Percentiles rank a stretch among this genome's conserved stretches.
Conservation (phyloP, 30 jellyfish, hydroid and myxozoan genomes). For the Calvadosia cruxmelitensis region DNA sequence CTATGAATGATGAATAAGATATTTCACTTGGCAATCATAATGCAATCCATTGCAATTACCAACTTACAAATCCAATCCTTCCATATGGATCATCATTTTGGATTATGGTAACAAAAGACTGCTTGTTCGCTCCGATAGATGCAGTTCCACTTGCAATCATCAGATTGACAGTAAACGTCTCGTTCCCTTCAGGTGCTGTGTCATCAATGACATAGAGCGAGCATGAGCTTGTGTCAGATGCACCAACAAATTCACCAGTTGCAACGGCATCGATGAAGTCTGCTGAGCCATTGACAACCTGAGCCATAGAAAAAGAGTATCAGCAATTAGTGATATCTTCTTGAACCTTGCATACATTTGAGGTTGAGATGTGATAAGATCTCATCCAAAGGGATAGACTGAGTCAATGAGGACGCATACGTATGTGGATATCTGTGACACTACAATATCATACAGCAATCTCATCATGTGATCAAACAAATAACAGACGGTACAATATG, state of each 20-base stretch:
- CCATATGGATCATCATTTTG: constrained; percentile 95
- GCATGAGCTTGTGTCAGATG: constrained; percentile 14
- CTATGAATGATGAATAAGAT: no score
- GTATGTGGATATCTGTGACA: neutral
- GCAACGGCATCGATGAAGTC: constrained; percentile 9
- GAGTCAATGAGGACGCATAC: no score
- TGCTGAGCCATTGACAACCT: constrained; percentile 2
- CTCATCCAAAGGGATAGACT: no score
- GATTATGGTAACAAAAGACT: constrained; percentile 43
- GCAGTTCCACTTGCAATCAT: constrained; percentile 19
- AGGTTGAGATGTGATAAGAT: no score
- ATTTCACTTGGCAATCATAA: no score
- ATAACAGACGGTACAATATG: no score
- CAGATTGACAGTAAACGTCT: constrained; percentile 41
- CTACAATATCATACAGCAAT: no score
- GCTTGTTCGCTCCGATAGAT: constrained; percentile 14
- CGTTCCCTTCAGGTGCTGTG: constrained; percentile 59
- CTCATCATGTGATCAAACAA: no score
- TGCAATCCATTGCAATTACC: no score
- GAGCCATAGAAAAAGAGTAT: neutral
- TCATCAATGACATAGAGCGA: constrained; percentile 49
- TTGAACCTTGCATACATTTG: neutral
- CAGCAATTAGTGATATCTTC: no score
- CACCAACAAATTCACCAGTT: neutral
- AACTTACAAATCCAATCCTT: constrained; percentile 30